These are phyloP conservation scores for cattle (Bos taurus) DNA, from an alignment of 2,113 vertebrate genomes.

Conservation along the genomic window DNA sequence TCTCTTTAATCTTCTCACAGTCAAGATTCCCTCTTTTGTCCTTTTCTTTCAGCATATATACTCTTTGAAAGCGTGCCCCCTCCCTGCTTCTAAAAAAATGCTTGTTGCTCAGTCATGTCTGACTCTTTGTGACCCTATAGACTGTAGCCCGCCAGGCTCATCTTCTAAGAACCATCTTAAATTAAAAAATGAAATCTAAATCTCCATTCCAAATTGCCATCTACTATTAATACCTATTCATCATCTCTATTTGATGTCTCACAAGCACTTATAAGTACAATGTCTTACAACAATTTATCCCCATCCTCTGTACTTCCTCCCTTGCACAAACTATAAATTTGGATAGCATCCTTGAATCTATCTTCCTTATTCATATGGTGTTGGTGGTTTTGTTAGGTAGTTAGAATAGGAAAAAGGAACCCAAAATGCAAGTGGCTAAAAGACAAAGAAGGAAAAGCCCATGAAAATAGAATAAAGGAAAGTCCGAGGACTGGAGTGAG, in stretches of 20 bases:
- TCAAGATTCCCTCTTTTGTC: background rate
- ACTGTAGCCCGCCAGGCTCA: background rate
- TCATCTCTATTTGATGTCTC: background rate
- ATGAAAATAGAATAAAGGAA: background rate
- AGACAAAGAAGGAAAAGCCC: background rate
- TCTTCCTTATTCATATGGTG: background rate
- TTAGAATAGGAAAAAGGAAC: background rate
- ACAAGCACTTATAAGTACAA: background rate
- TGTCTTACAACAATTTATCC: background rate
- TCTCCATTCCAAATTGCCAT: background rate
- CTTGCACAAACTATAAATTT: background rate
- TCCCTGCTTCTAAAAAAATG: background rate
- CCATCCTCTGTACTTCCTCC: background rate
- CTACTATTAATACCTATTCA: background rate
- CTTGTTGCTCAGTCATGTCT: background rate
- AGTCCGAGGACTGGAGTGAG: rapidly evolving
- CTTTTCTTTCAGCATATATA: background rate
- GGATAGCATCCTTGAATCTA: background rate
- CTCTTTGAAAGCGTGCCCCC: background rate
- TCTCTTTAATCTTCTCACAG: background rate
- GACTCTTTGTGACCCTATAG: background rate
- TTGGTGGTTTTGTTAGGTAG: background rate
- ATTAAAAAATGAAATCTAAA: background rate
- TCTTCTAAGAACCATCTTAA: background rate
- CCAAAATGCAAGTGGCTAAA: background rate